phyloP scores from a whole-genome alignment of 2,797 vertebrate genomes.

The Sitta carolinensis region DNA sequence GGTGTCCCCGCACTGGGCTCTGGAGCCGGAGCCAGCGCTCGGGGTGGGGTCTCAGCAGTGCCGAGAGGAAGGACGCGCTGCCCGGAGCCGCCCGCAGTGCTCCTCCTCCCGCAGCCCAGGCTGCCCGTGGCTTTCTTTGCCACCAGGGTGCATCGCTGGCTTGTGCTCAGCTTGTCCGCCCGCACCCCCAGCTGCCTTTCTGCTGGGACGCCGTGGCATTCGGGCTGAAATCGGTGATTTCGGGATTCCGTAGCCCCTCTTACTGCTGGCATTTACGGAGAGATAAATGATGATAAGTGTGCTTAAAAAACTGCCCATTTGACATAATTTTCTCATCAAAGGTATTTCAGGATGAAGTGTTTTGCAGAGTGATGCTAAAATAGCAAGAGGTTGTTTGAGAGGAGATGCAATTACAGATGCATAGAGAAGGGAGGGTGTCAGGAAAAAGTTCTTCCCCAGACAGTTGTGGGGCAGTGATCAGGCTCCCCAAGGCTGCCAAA shows the following conservation, averaged over 20 bases:
- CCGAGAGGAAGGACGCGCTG: not conserved
- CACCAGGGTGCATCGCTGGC: not conserved
- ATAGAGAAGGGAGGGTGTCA: not conserved
- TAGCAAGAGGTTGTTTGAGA: not conserved
- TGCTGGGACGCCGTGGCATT: fast-evolving
- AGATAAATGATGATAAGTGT: not conserved
- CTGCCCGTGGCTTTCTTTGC: not conserved
- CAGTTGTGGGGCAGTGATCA: not conserved
- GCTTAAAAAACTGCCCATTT: not conserved
- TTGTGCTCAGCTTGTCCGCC: not conserved
- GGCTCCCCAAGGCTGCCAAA: not conserved
- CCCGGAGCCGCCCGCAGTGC: fast-evolving
- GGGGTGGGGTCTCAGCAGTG: not conserved
- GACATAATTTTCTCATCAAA: not conserved
- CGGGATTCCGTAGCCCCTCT: not conserved
- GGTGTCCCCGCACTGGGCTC: too few species aligned
- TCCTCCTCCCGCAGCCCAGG: not conserved
- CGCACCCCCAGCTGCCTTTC: fast-evolving
- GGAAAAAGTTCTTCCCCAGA: not conserved
- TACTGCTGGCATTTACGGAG: not conserved
- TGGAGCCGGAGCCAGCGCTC: not conserved
- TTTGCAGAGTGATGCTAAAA: not conserved
- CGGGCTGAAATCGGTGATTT: not conserved
- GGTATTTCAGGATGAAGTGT: not conserved
- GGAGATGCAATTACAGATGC: not conserved